Evolutionary conservation across 2,797 vertebrate species (phyloP), one percentile per base, ranked within the genome.

Genomic region (Phrynocephalus vlangalii): DNA sequence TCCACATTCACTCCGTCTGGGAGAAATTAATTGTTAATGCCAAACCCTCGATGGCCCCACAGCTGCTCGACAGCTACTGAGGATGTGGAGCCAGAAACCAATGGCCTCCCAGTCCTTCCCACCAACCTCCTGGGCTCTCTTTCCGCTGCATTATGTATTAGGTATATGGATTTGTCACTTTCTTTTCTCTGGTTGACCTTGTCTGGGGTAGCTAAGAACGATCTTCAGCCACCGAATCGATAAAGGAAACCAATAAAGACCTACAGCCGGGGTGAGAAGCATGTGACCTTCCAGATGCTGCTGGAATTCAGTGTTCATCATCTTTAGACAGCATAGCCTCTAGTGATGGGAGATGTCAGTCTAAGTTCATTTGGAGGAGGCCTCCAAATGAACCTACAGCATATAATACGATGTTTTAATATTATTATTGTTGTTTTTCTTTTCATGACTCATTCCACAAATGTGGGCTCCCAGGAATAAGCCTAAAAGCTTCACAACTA

Each of bases 1-100:
- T 79, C 70, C 30, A 38, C 33, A 7, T 70, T 52, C 52, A 38
- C 75, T 70, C 82, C 50, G 44, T 52, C 72, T 66, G 75, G 24
- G 82, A 50, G 72, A 78, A 90, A 87, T 72, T 81, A 81, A 82
- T 78, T 1, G 16, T 72, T 85, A 82, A 76, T 30, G 52, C 26
- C 70, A 83, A 50, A 28, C 48, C 70, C 15, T 6, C 66, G 30
- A 8, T 68, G 52, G 24, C 52, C 83, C 84, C n/a, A 16, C n/a
- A 50, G 75, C 75, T 68, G 38, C 67, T 48, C 67, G 48, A 44
- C 11, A 63, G 66, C 67, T 84, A 52, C 56, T 30, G 72, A 83
- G 22, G 63, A 16, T 38, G n/a, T 28, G 63, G 44, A 16, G 68
- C 15, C 3, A 15, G n/a, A 50, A 76, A n/a, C 9, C 48, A 30